phyloP scores from a whole-genome alignment of 2,113 vertebrate genomes.

The Sander lucioperca region DNA sequence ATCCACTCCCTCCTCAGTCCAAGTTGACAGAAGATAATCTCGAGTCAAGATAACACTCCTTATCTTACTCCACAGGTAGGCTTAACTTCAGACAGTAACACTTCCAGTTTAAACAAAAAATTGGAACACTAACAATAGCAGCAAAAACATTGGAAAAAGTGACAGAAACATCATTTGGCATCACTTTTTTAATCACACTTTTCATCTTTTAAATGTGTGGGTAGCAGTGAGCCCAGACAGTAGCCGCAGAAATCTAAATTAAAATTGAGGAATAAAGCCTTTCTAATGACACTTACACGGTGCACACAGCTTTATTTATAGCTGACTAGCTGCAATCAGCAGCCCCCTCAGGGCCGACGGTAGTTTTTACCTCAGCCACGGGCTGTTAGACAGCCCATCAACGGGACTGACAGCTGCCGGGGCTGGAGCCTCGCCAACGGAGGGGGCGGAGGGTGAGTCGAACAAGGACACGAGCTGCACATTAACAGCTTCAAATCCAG shows the following conservation, averaged over 20 bases:
- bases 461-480: background rate
- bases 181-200: background rate
- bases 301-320: slow-evolving; percentile 40
- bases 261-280: slow-evolving; percentile 4
- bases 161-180: too few species aligned
- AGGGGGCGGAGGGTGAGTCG: slow-evolving; percentile 14
- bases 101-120: too few species aligned
- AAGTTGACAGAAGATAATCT: too few species aligned
- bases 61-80: too few species aligned
- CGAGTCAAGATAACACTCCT: too few species aligned
- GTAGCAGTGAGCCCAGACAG: background rate
- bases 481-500: background rate
- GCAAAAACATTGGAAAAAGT: too few species aligned
- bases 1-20: too few species aligned
- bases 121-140: too few species aligned
- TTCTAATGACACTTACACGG: background rate
- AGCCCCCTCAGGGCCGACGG: slow-evolving; percentile 14
- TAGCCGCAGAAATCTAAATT: background rate
- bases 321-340: slow-evolving; percentile 40
- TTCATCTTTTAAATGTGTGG: background rate
- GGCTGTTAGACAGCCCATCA: slow-evolving; percentile 40
- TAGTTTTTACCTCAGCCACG: slow-evolving; percentile 34
- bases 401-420: slow-evolving; percentile 41
- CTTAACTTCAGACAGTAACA: too few species aligned
- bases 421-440: slow-evolving; percentile 3